These are phyloP conservation scores for Podargus strigoides DNA, from an alignment of 2,797 vertebrate species.

Conservation along the genomic window DNA sequence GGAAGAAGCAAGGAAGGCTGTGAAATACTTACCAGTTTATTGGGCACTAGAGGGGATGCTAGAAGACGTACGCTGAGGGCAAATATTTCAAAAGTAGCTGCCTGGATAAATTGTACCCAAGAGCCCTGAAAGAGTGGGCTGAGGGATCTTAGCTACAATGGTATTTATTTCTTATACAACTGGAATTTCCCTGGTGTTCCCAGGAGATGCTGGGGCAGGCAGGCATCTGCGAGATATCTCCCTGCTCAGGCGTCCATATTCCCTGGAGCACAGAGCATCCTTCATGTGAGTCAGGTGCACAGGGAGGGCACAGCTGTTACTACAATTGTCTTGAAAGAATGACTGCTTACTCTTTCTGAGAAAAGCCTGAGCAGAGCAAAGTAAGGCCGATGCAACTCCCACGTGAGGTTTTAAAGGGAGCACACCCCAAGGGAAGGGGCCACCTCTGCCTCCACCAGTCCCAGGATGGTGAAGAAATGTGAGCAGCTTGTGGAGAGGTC, in stretches of 20 bases:
- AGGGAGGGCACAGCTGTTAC: neutral
- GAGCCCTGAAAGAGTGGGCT: neutral
- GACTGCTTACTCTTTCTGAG: neutral
- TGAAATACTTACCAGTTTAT: neutral
- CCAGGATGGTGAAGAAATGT: neutral
- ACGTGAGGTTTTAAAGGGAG: neutral
- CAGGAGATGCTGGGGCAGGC: neutral
- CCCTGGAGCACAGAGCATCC: neutral
- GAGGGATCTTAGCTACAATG: neutral
- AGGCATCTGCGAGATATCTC: neutral
- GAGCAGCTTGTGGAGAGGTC: neutral
- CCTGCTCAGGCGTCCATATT: neutral
- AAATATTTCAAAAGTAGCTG: constrained; percentile 12
- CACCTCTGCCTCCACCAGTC: neutral
- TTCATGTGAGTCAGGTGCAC: neutral
- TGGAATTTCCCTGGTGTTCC: constrained; percentile 16
- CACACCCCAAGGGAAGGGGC: accelerated
- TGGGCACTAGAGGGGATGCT: neutral
- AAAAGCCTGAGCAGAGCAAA: neutral
- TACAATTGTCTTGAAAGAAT: neutral
- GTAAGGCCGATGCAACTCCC: neutral
- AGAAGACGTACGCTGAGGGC: neutral
- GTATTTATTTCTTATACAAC: neutral
- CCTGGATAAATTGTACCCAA: neutral
- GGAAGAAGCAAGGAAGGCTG: neutral